phyloP scores from a whole-genome alignment of 2,113 vertebrate species.

The Tachuris rubrigastra region DNA sequence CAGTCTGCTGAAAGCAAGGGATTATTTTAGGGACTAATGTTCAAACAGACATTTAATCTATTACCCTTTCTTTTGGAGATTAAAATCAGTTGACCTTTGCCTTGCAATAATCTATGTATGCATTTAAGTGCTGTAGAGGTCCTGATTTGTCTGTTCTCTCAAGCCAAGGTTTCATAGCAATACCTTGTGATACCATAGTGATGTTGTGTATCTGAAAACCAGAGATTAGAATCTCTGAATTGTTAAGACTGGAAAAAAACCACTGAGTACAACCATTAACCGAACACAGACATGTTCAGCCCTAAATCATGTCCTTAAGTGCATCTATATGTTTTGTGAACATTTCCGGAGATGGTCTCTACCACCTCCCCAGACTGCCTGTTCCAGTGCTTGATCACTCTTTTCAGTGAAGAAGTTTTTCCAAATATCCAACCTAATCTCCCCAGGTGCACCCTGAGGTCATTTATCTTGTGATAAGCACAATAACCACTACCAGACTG shows the following conservation, averaged over 20 bases:
- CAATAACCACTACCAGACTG: neutral
- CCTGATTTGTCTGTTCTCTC: neutral
- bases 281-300: neutral
- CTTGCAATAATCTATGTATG: neutral
- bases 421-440: neutral
- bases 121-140: neutral
- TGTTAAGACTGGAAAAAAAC: neutral
- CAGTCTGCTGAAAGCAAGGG: neutral
- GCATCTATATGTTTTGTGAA: neutral
- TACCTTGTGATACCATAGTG: neutral
- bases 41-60: neutral
- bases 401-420: rapidly evolving
- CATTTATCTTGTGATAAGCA: neutral
- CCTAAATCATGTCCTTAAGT: neutral
- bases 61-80: neutral
- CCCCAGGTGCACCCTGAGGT: neutral
- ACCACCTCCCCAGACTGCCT: neutral
- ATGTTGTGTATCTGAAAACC: neutral
- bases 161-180: neutral
- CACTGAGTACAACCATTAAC: neutral
- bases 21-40: neutral
- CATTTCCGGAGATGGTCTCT: neutral
- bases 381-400: neutral
- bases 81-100: neutral
- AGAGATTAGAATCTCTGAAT: neutral